These are phyloP conservation scores for Nothobranchius furzeri DNA, from an alignment of 2,113 vertebrate genomes.

Conservation along the genomic window DNA sequence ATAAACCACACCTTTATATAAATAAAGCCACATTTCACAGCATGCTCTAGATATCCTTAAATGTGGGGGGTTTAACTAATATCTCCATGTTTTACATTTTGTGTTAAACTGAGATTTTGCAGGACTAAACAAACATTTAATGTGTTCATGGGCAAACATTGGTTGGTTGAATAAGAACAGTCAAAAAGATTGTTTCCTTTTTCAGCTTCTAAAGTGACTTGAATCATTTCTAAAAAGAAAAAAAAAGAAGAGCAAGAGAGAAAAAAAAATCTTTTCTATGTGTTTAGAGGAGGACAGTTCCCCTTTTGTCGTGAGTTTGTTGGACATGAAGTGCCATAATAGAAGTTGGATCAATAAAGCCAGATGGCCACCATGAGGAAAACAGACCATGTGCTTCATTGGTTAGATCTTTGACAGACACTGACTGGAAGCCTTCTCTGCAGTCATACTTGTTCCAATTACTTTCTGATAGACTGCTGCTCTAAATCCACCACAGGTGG, in stretches of 20 bases:
- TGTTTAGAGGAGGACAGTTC: not conserved
- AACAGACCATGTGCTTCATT: slow-evolving; percentile 46
- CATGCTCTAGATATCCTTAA: too few relatives aligned
- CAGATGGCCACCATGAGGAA: slow-evolving; percentile 55
- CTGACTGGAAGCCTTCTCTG: slow-evolving; percentile 47
- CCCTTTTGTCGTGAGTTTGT: slow-evolving; percentile 23
- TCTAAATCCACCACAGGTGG: slow-evolving; percentile 29
- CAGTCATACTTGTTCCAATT: slow-evolving; percentile 52
- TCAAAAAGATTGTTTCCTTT: not conserved
- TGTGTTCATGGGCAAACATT: too few relatives aligned
- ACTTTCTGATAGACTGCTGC: slow-evolving; percentile 51
- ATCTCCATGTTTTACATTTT: too few relatives aligned
- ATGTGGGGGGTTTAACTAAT: too few relatives aligned
- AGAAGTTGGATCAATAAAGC: slow-evolving; percentile 69
- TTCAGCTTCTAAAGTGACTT: slow-evolving; percentile 4
- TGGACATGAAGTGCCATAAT: slow-evolving; percentile 50
- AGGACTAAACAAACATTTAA: too few relatives aligned
- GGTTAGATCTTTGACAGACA: slow-evolving; percentile 45
- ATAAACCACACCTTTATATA: too few relatives aligned
- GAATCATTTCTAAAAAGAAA: slow-evolving; percentile 9
- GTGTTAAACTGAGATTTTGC: too few relatives aligned
- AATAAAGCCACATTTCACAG: too few relatives aligned
- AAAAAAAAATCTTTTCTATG: not conserved
- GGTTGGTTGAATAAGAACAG: too few relatives aligned
- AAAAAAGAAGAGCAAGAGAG: slow-evolving; percentile 12